Evolutionary conservation across 2,797 vertebrate genomes (phyloP).

Genomic region (Ispidina picta): DNA sequence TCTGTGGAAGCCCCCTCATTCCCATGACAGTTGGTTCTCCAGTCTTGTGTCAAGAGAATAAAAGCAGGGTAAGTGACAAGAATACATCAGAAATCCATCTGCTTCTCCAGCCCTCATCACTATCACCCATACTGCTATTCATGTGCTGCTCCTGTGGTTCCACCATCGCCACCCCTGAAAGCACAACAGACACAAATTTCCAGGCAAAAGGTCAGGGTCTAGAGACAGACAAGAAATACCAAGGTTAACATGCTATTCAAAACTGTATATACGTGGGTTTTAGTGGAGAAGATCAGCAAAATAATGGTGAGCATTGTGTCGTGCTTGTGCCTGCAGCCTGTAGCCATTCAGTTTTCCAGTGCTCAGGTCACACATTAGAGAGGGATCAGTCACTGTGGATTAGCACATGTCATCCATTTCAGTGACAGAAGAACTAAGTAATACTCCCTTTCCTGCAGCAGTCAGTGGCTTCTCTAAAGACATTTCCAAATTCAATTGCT

Average conservation of each 20-base stretch:
- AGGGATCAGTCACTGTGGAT: constrained; percentile 25
- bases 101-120: neutral
- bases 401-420: constrained; percentile 50
- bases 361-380: constrained; percentile 42
- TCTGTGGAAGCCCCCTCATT: neutral
- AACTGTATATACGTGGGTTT: neutral
- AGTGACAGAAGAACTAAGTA: constrained; percentile 54
- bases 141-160: neutral
- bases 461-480: constrained; percentile 59
- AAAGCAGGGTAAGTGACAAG: neutral
- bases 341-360: neutral
- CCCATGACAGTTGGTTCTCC: neutral
- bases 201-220: neutral
- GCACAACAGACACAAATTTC: neutral
- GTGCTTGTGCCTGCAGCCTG: neutral
- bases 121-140: neutral
- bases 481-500: constrained; percentile 66
- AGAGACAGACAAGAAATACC: neutral
- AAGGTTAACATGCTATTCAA: neutral
- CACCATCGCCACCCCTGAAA: neutral
- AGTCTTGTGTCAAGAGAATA: neutral
- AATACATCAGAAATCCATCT: neutral
- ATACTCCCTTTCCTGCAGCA: constrained; percentile 50
- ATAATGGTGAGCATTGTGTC: neutral
- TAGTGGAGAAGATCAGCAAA: neutral